Base-by-base conservation (phyloP, 2,113 vertebrate genomes). In the Vanacampus margaritifer region DNA sequence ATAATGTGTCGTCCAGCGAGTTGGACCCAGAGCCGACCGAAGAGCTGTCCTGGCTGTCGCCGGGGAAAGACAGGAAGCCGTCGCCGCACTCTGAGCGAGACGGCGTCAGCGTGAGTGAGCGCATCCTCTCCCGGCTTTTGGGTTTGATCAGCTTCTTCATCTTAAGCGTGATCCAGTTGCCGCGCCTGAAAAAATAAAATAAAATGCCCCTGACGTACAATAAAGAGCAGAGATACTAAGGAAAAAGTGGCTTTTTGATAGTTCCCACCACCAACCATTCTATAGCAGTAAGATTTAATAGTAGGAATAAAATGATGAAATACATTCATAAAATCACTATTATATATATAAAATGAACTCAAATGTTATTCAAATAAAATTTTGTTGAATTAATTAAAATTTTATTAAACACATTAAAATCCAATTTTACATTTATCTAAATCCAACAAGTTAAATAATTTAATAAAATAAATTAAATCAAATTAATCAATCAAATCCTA, bases 81-180 rank as follows among this genome's bases (percentile, higher is more conserved):
- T 98, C 96, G 60, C 92, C 94, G 48, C 84, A 95, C 81, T 98
- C 96, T 0, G 96, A 98, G 16, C 94, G 94, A 0, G 94, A 94
- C 6, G 97, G 95, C 0, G 95, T 94, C 71, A 95, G 86, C 0
- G 94, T 94, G 75, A 95, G 87, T 0, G 96, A 98, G 60, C 96
- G 97, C 87, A 95, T 92, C 63, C 95, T 93, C 75, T 98, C 95
- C 0, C 95, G 91, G 79, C 93, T 95, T 90, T 97, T 98, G 0
- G 96, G 95, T 76, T 97, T 98, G 80, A 99, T 99, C 84, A 99
- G 83, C 84, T 99, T 99, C 87, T 81, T 97, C 97, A 99, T 98
- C 91, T 98, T 98, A 84, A 97, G 86, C 17, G 97, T 92, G 90
- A 99, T 99, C 97, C 97, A 99, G 91, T 98, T 99, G 64, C 96